Percentiles rank a stretch among this genome's conserved stretches.
These are phyloP conservation scores for Hirtodrosophila confusa DNA, from an alignment of 2,888 invertebrate genomes.

Conservation along the genomic window DNA sequence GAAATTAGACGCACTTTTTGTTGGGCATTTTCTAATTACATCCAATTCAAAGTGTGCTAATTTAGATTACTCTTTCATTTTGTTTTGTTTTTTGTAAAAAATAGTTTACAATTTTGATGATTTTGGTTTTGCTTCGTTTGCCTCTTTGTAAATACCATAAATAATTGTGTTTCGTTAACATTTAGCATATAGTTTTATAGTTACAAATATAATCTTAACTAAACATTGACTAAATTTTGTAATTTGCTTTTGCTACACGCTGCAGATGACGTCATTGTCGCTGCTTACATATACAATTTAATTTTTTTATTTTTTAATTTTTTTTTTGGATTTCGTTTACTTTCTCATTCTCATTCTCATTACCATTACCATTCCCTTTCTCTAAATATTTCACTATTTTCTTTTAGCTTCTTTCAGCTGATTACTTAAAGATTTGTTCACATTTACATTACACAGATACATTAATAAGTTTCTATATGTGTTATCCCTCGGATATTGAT, in stretches of 20 bases:
- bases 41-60: conserved; percentile 58
- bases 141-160: conserved; percentile 71
- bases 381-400: conserved; percentile 72
- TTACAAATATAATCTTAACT: conserved; percentile 66
- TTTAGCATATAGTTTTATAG: conserved; percentile 53
- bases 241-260: conserved; percentile 74
- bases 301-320: conserved; percentile 3
- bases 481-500: conserved; percentile 28
- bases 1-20: conserved; percentile 65
- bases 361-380: conserved; percentile 5
- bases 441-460: conserved; percentile 73
- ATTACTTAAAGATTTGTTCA: conserved; percentile 41
- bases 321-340: conserved; percentile 1
- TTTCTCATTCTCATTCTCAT: conserved; percentile 1
- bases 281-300: conserved; percentile 32
- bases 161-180: conserved; percentile 76
- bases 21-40: conserved; percentile 27
- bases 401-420: conserved; percentile 21
- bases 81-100: conserved; percentile 63
- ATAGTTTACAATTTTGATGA: conserved; percentile 74
- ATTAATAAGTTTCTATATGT: conserved; percentile 53
- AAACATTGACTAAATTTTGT: conserved; percentile 74
- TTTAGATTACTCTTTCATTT: conserved; percentile 26
- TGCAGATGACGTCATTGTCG: conserved; percentile 49
- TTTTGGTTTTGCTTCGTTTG: conserved; percentile 23